Percentiles rank a stretch among this genome's conserved stretches.
Conservation (phyloP, 1,140 invertebrate genomes). For the Arctopsyche grandis region DNA sequence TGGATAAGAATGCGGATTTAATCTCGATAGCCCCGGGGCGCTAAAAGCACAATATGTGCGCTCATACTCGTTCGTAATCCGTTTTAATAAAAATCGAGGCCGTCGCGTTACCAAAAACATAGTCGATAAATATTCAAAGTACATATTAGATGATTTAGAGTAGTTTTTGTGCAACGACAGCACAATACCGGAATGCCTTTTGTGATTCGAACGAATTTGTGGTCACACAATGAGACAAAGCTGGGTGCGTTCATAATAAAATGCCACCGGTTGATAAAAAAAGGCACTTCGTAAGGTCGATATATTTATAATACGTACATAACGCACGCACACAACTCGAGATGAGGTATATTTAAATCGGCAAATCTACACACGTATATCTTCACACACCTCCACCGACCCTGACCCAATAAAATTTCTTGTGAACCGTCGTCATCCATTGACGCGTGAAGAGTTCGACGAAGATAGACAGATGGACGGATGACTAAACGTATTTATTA, state of each 20-base stretch:
- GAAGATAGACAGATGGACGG: neutral
- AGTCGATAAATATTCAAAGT: too few relatives aligned
- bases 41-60: too few relatives aligned
- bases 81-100: too few relatives aligned
- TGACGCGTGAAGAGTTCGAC: conserved; percentile 17
- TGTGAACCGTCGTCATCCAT: conserved; percentile 25
- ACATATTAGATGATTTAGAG: too few relatives aligned
- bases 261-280: conserved; percentile 19
- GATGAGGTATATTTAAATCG: too few relatives aligned
- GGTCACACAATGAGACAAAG: neutral
- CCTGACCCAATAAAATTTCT: conserved; percentile 30
- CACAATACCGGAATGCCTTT: neutral
- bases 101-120: too few relatives aligned
- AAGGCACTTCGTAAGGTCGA: neutral
- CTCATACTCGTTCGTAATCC: too few relatives aligned
- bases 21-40: too few relatives aligned
- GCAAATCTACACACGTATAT: too few relatives aligned
- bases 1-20: too few relatives aligned
- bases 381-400: neutral
- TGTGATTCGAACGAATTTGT: neutral
- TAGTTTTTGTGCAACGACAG: too few relatives aligned
- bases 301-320: neutral
- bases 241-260: conserved; percentile 11
- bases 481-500: conserved; percentile 19
- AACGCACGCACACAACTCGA: neutral